These are phyloP conservation scores for Panthera uncia DNA, from an alignment of 2,113 vertebrate species.

Conservation along the genomic window DNA sequence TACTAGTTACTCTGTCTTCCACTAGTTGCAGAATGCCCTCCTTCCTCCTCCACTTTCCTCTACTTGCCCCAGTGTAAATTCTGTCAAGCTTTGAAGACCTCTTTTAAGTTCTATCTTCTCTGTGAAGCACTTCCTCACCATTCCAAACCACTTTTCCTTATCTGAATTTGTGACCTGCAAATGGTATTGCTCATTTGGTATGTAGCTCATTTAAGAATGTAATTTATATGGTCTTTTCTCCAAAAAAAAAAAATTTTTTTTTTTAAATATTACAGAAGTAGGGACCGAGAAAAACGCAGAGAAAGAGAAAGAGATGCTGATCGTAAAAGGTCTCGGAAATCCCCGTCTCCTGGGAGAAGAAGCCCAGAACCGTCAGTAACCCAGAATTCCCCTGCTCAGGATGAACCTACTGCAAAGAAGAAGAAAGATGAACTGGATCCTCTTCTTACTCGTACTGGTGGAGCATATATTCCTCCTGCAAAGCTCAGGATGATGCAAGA, in stretches of 20 bases:
- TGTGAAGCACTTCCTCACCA: not conserved
- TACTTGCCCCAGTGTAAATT: not conserved
- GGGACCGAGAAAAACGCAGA: constrained; percentile 80
- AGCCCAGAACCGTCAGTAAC: constrained; percentile 74
- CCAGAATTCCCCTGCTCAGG: constrained; percentile 77
- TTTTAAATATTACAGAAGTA: constrained; percentile 66
- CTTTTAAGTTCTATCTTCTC: not conserved
- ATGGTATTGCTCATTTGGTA: not conserved
- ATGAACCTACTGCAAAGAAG: constrained; percentile 90
- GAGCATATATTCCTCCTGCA: constrained; percentile 97
- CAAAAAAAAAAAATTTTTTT: not conserved
- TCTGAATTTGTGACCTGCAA: not conserved
- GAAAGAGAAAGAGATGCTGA: constrained; percentile 87
- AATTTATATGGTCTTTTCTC: not conserved
- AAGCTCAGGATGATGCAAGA: constrained; percentile 98
- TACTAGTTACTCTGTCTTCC: not conserved
- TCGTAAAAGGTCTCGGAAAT: constrained; percentile 87
- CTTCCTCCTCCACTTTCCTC: not conserved
- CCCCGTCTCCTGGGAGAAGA: constrained; percentile 83
- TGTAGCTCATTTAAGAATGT: constrained; percentile 8
- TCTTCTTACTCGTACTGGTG: constrained; percentile 96
- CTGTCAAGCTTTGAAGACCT: not conserved
- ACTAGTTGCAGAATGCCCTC: not conserved
- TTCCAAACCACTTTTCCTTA: not conserved
- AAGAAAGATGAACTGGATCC: constrained; percentile 97